Evolutionary conservation across 2,888 invertebrate species (phyloP), one percentile per base, ranked within the genome.

Genomic region (Dasysyrphus albostriatus): DNA sequence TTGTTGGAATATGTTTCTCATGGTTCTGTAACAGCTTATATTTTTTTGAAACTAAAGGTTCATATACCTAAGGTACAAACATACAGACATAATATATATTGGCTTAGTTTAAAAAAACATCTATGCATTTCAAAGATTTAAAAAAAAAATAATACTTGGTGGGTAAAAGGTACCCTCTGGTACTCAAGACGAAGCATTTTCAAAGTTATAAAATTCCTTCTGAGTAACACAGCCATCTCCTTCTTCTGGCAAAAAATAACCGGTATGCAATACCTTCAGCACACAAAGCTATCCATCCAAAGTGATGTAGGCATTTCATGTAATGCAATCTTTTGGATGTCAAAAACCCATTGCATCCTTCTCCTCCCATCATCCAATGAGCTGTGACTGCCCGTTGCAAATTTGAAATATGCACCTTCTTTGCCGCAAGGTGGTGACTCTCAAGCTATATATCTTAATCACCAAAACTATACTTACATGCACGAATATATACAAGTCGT

Each of bases 371-470:
- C 65, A 51, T 16, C 51, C 69, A 54, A n/a, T 54, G 54, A 54
- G 6, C 56, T 16, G 16, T 34, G 42, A 51, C 56, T 32, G 29
- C n/a, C 7, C 49, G 49, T 74, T 61, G 19, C 63, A 37, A 72
- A 73, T 76, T 75, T 69, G 42, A 77, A 72, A 56, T 67, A 77
- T 69, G 54, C 61, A 47, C 24, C 39, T 69, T 39, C 65, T 56
- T 72, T 77, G 80, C 76, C 76, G 81, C 67, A 69, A 77, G 84
- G 76, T 81, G 76, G 51, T 75, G 77, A 58, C 65, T 58, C 7
- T 59, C 63, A 61, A 79, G 69, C 39, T 70, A 34, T 69, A 67
- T 67, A 72, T 67, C 80, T 84, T 84, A 76, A 84, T 76, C 65
- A 73, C 67, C 54, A 67, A 67, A 72, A 73, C 70, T 72, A 58